phyloP scores from a whole-genome alignment of 2,888 invertebrate species.

The Pristionchus maxplancki region DNA sequence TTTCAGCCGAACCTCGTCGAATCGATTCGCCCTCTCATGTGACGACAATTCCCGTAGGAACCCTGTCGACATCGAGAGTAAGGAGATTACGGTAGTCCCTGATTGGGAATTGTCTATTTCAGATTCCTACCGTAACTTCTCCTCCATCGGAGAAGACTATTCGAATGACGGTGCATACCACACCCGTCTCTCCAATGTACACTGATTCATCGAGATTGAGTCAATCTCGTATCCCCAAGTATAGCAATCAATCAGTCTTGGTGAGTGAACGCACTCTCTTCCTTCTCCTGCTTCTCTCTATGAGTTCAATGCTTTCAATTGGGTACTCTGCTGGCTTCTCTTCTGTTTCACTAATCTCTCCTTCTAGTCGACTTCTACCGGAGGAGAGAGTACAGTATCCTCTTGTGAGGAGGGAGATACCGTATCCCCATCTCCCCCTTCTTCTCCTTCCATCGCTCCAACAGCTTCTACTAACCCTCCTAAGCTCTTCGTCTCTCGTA shows the following conservation, averaged over 20 bases:
- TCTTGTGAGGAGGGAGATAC: background rate
- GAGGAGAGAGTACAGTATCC: constrained; percentile 38
- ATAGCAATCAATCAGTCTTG: constrained; percentile 21
- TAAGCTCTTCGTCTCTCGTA: constrained; percentile 38
- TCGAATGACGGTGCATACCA: constrained; percentile 14
- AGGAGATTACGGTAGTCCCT: constrained; percentile 7
- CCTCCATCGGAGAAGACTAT: constrained; percentile 50
- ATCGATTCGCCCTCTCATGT: constrained; percentile 38
- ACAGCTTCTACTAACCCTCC: constrained; percentile 40
- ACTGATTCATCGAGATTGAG: background rate
- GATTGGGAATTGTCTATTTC: background rate
- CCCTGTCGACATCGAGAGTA: background rate
- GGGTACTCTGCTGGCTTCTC: constrained; percentile 23
- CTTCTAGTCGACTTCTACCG: constrained; percentile 49
- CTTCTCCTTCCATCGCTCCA: background rate
- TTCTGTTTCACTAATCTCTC: constrained; percentile 41
- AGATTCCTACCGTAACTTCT: constrained; percentile 44
- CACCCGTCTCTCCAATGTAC: constrained; percentile 18
- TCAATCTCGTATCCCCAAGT: constrained; percentile 48
- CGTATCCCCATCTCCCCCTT: constrained; percentile 20
- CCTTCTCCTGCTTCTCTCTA: background rate
- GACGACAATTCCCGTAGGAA: constrained; percentile 47
- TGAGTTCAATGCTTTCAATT: constrained; percentile 7
- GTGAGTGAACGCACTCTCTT: background rate
- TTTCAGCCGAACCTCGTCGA: constrained; percentile 46